Base-by-base conservation (phyloP, 2,797 vertebrate species). In the Sebastes iracundus region DNA sequence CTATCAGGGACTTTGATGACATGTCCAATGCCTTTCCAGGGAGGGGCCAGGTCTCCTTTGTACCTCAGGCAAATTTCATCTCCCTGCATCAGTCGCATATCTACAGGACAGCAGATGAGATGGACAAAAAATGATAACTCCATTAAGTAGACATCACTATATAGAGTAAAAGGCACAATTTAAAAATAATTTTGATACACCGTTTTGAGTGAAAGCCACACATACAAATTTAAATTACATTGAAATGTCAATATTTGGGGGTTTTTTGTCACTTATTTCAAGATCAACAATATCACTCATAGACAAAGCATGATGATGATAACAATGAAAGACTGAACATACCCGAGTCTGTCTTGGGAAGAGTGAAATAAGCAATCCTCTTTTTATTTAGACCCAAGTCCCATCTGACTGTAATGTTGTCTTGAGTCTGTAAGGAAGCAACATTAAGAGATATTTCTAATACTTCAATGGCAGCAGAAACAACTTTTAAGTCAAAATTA, bases 351-450 rank as follows among this genome's bases (percentile, higher is more conserved):
- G 97, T 99, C 95, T 99, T 99, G 89, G 98, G 98, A 92, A 99
- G 94, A 78, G 96, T 97, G 95, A 99, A 99, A 94, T 98, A 98
- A 90, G 98, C 98, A 92, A 99, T 99, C 93, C 97, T 96, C 89
- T 99, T 99, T 96, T 99, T 99, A 95, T 99, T 99, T 87, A 99
- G 96, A 81, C 98, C 98, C 94, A 99, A 95, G 92, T 99, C 98
- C 98, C 98, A 99, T 88, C 97, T 96, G 92, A 99, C 97, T 2
- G 98, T 99, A 92, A 99, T 99, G 95, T 98, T 99, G 93, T 99
- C 98, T 91, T 99, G 98, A 88, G 98, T 99, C 98, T 99, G 85
- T 69, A 7, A 49, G 18, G 16, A 75, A 11, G 28, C 1, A 75
- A 80, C 2, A 80, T 35, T 22, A 38, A 73, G 25, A 42, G 1